Evolutionary conservation across 2,113 vertebrate genomes (phyloP).

Genomic region (Tonatia bakeri): DNA sequence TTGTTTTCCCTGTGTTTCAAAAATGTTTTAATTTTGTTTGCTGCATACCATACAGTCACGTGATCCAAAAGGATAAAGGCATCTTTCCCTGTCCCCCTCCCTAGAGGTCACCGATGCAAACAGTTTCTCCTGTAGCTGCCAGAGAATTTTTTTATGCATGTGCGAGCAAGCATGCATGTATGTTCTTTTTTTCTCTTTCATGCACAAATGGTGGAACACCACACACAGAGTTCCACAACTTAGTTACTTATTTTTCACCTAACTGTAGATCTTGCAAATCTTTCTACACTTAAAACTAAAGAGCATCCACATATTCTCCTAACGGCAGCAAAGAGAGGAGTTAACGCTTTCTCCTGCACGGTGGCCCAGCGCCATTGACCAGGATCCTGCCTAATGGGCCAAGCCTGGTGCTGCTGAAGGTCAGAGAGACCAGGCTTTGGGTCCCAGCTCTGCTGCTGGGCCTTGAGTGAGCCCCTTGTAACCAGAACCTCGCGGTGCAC

Average conservation of each 20-base stretch:
- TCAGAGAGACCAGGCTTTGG: neutral
- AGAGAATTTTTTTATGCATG: neutral
- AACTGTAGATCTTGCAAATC: neutral
- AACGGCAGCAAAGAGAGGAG: neutral
- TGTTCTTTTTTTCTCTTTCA: neutral
- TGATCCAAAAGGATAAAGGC: neutral
- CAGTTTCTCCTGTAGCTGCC: neutral
- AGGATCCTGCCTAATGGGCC: neutral
- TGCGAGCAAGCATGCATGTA: fast-evolving
- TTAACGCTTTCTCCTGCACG: fast-evolving
- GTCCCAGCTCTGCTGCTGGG: neutral
- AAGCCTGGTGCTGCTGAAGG: neutral
- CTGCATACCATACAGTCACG: neutral
- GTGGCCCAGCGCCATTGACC: fast-evolving
- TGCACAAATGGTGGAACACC: neutral
- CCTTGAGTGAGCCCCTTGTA: fast-evolving
- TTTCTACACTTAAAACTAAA: neutral
- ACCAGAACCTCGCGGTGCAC: fast-evolving
- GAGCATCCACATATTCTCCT: neutral
- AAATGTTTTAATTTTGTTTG: neutral
- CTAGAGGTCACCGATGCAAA: neutral
- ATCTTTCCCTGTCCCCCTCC: neutral
- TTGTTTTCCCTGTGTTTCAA: neutral
- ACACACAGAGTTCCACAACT: neutral
- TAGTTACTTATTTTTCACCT: neutral